Percentiles rank a stretch among this genome's conserved stretches.
Conservation (phyloP, 1,140 invertebrate genomes). For the Megalopta genalis region DNA sequence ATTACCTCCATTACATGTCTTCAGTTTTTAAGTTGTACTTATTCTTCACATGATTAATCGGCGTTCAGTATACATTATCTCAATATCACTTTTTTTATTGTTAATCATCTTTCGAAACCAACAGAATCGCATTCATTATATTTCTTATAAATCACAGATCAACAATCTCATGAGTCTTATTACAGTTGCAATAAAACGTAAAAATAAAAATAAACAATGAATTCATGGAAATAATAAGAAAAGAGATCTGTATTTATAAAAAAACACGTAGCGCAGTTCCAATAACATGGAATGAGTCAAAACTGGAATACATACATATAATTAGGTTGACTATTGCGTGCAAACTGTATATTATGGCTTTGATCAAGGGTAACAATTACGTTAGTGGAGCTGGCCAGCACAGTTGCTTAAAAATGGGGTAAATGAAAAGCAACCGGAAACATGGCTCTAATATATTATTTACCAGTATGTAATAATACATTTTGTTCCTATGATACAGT, state of each 20-base stretch:
- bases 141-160: no score
- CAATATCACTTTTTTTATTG: no score
- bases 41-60: no score
- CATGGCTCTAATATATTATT: conserved; percentile 31
- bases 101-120: no score
- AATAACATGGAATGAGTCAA: neutral
- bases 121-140: no score
- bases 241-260: neutral
- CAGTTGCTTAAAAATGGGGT: conserved; percentile 35
- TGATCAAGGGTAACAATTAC: conserved; percentile 29
- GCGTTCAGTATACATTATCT: no score
- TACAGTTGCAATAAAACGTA: no score
- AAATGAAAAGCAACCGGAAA: conserved; percentile 48
- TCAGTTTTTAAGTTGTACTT: no score
- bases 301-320: neutral
- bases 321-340: conserved; percentile 7
- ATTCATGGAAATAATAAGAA: neutral
- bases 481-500: neutral
- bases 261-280: neutral
- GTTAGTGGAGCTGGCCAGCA: conserved; percentile 1
- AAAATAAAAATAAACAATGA: no score
- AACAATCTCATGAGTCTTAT: no score
- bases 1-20: no score
- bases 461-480: conserved; percentile 9
- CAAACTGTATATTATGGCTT: neutral